These are phyloP conservation scores for Gnathonemus echidnorhynchus DNA, from an alignment of 2,113 vertebrate genomes.

Conservation along the genomic window DNA sequence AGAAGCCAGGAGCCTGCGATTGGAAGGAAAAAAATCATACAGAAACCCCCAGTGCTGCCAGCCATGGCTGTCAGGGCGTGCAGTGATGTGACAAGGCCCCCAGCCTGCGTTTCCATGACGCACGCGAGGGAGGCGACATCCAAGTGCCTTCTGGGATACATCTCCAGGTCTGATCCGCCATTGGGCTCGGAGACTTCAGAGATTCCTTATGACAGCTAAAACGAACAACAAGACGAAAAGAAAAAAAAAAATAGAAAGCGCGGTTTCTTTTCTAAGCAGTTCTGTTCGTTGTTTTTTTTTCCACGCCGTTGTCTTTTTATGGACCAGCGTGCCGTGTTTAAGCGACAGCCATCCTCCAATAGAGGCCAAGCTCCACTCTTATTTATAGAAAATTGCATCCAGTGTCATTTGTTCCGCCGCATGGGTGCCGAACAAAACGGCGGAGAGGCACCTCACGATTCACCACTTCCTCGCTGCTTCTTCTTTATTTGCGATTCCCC, in stretches of 20 bases:
- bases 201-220: conserved; percentile 6
- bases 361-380: not conserved
- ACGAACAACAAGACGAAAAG: not conserved
- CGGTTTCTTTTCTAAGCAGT: not conserved
- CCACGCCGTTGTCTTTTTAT: not conserved
- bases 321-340: not conserved
- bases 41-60: not conserved
- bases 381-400: not conserved
- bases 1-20: not conserved
- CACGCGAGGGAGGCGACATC: not conserved
- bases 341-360: not conserved
- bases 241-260: not conserved
- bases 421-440: not conserved
- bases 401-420: not conserved
- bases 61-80: not conserved
- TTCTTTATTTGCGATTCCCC: not conserved
- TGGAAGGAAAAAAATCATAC: not conserved
- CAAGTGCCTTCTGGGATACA: conserved; percentile 13
- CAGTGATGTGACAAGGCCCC: not conserved
- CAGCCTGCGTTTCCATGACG: not conserved
- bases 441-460: not conserved
- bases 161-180: not conserved
- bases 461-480: not conserved
- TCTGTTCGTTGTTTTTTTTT: not conserved
- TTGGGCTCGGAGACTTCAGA: not conserved